These are phyloP conservation scores for Athalia circularis DNA, from an alignment of 2,888 invertebrate species.

Conservation along the genomic window DNA sequence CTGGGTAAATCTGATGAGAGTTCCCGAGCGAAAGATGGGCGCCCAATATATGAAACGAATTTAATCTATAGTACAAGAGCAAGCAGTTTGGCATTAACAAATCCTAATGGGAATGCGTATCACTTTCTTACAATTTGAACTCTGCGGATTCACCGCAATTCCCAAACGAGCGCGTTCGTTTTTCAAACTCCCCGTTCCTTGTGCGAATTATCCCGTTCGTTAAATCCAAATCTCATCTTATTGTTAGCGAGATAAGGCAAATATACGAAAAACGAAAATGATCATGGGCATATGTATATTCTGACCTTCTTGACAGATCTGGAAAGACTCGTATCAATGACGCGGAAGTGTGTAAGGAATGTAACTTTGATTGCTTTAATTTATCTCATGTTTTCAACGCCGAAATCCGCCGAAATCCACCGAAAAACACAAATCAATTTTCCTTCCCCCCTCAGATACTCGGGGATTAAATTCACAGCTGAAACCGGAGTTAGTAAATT, in stretches of 20 bases:
- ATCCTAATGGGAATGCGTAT: too few species aligned
- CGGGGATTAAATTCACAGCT: too few species aligned
- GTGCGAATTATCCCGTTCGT: too few species aligned
- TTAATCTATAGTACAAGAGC: neutral
- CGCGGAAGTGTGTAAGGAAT: too few species aligned
- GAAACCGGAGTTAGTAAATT: too few species aligned
- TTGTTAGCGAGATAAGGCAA: neutral
- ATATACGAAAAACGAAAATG: neutral
- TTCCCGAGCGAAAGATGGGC: neutral
- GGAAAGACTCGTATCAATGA: neutral
- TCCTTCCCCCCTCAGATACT: too few species aligned
- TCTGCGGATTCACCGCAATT: too few species aligned
- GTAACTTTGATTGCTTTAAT: neutral
- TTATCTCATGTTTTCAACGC: neutral
- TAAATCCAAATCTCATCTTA: neutral
- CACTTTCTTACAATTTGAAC: too few species aligned
- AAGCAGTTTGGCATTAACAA: neutral
- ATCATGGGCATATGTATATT: neutral
- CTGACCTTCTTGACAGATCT: too few species aligned
- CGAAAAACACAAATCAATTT: neutral
- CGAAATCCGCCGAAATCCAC: neutral
- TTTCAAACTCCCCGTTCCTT: too few species aligned
- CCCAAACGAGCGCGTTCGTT: too few species aligned
- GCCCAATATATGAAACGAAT: neutral
- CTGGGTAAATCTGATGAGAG: conserved; percentile 15